Base-by-base conservation (phyloP, 1,140 invertebrate genomes). In the Tribolium madens region DNA sequence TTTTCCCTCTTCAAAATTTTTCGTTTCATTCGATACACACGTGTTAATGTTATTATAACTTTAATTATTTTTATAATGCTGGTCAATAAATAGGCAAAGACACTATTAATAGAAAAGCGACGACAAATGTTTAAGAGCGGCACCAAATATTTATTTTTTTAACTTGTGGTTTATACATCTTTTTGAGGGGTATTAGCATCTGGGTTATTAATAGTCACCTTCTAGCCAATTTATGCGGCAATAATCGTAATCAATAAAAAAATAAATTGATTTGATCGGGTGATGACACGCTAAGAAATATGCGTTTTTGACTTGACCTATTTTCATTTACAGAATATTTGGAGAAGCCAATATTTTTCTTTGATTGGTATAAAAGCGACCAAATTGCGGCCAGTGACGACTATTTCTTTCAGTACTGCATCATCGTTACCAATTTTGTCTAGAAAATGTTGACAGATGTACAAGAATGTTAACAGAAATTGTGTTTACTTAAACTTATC, bases 181-280 rank as follows among this genome's bases (percentile, higher is more conserved):
- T 57, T 52, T 57, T 57, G 52, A 17, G 52, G 52, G 18, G 13
- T 18, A 57, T 57, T 57, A 17, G 52, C 52, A 21, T 15, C 15
- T n/a, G 52, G 17, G 13, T 10, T 57, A 57, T 57, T 57, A n/a
- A 10, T 57, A 57, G 15, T 2, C 52, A 57, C 52, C 52, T 17
- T 57, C 52, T 7, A 6, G 17, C 18, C 18, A 26, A 57, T 57
- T 57, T 57, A 57, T 42, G 36, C 36, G n/a, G 36, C 52, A 21
- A 21, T 57, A 21, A 57, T 57, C 52, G 52, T 57, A 57, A 57
- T 57, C 52, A 57, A 26, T 21, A 57, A 57, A 57, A 57, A 57
- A 57, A 57, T 21, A 57, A 57, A 57, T 57, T 26, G 52, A 21
- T 57, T 21, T 57, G 52, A 57, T 57, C 17, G 14, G 52, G 18